Conservation (phyloP, 1,140 invertebrate genomes). For the Steinernema feltiae region DNA sequence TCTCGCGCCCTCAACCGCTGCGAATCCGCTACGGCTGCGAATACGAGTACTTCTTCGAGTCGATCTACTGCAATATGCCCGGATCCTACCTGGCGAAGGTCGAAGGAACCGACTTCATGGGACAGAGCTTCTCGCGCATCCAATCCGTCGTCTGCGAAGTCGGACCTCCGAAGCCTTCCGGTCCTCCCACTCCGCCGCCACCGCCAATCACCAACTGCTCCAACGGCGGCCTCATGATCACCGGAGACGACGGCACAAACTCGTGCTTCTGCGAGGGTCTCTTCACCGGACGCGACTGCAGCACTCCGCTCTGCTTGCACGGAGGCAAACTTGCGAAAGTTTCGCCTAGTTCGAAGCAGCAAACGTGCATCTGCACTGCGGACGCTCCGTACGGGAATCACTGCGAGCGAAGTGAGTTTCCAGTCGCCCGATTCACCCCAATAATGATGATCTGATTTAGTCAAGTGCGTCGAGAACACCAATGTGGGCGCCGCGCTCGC, state of each 20-base stretch:
- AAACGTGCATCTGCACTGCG: too few species aligned
- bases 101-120: conserved; percentile 24
- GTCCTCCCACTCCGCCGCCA: background rate
- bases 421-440: too few species aligned
- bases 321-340: conserved; percentile 18
- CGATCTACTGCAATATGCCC: conserved; percentile 24
- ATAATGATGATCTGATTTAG: conserved; percentile 19
- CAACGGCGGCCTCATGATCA: conserved; percentile 28
- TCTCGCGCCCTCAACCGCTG: conserved; percentile 14
- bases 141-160: conserved; percentile 4
- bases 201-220: conserved; percentile 21
- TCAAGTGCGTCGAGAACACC: conserved; percentile 22
- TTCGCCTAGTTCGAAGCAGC: too few species aligned
- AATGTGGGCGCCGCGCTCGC: conserved; percentile 23
- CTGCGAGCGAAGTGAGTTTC: conserved; percentile 24
- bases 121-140: conserved; percentile 30
- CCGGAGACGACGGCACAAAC: background rate
- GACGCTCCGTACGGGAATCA: conserved; percentile 28
- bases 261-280: conserved; percentile 32
- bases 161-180: background rate
- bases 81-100: conserved; percentile 19
- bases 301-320: conserved; percentile 21
- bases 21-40: conserved; percentile 24
- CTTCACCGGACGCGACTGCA: conserved; percentile 22
- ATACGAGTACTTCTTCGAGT: conserved; percentile 34